phyloP scores from a whole-genome alignment of 2,888 invertebrate species.

The Mythimna lalbum region DNA sequence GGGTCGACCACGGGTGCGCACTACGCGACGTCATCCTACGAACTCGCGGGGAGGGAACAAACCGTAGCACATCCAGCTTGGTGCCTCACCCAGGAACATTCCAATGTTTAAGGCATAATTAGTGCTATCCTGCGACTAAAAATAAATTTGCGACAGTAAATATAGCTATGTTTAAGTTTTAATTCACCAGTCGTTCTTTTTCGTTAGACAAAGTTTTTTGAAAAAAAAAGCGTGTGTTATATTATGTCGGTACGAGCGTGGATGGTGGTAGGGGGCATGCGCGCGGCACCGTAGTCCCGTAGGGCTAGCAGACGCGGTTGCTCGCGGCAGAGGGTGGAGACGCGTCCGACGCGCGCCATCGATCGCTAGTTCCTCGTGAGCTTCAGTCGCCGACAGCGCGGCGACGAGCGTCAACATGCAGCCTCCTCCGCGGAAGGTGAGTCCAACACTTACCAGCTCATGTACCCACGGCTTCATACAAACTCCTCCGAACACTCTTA shows the following conservation, averaged over 20 bases:
- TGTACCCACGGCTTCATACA: slow-evolving; percentile 1
- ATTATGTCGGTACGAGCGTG: slow-evolving; percentile 46
- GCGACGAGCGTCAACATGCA: slow-evolving; percentile 91
- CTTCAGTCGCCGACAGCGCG: slow-evolving; percentile 53
- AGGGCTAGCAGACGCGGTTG: slow-evolving; percentile 63
- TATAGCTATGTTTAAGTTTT: no score
- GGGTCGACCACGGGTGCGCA: not conserved
- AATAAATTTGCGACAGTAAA: not conserved
- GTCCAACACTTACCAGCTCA: slow-evolving; percentile 60
- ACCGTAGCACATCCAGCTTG: not conserved
- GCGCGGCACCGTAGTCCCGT: slow-evolving; percentile 59
- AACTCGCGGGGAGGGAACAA: slow-evolving; percentile 18
- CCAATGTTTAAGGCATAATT: not conserved
- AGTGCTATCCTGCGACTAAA: not conserved
- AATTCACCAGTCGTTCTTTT: not conserved
- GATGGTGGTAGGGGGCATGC: slow-evolving; percentile 70
- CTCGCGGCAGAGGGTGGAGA: slow-evolving; percentile 68
- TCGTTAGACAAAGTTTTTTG: not conserved
- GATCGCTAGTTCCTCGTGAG: slow-evolving; percentile 63
- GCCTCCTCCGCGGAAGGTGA: slow-evolving; percentile 96
- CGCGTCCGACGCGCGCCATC: slow-evolving; percentile 74
- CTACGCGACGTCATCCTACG: slow-evolving; percentile 24
- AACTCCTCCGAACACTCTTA: slow-evolving; percentile 15
- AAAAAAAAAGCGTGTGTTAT: slow-evolving; percentile 22
- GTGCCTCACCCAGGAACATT: not conserved